phyloP scores from a whole-genome alignment of 2,888 invertebrate species.

The Ochropleura leucogaster region DNA sequence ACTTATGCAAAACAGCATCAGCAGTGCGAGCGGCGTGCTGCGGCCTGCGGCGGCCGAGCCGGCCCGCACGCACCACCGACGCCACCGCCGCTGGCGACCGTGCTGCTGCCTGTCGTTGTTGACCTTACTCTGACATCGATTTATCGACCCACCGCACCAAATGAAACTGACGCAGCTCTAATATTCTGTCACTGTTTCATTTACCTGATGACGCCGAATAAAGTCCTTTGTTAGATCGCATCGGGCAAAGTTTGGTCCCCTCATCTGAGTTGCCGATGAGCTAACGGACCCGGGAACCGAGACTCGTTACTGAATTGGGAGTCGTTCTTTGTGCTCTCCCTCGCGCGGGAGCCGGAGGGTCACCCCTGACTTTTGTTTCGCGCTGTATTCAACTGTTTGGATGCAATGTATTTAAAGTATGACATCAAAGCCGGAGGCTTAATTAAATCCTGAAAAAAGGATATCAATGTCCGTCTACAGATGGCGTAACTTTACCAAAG shows the following conservation, averaged over 20 bases:
- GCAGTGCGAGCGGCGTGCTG: slow-evolving; percentile 70
- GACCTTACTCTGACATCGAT: slow-evolving; percentile 72
- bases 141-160: slow-evolving; percentile 66
- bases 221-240: slow-evolving; percentile 71
- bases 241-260: slow-evolving; percentile 73
- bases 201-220: slow-evolving; percentile 64
- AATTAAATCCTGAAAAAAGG: slow-evolving; percentile 55
- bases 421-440: slow-evolving; percentile 42
- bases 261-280: slow-evolving; percentile 82
- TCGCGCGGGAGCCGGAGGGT: slow-evolving; percentile 79
- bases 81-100: slow-evolving; percentile 61
- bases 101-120: slow-evolving; percentile 62
- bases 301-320: slow-evolving; percentile 81
- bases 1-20: slow-evolving; percentile 89
- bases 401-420: slow-evolving; percentile 55
- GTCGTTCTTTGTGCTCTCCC: slow-evolving; percentile 84
- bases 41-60: slow-evolving; percentile 64
- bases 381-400: slow-evolving; percentile 71
- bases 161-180: slow-evolving; percentile 55
- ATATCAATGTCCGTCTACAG: slow-evolving; percentile 8
- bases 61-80: slow-evolving; percentile 61
- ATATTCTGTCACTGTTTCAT: slow-evolving; percentile 58
- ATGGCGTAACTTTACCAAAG: background rate
- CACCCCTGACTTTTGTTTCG: slow-evolving; percentile 81
- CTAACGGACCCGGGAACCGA: slow-evolving; percentile 75